phyloP scores from a whole-genome alignment of 2,888 invertebrate genomes.

The Rhodophaea formosa region DNA sequence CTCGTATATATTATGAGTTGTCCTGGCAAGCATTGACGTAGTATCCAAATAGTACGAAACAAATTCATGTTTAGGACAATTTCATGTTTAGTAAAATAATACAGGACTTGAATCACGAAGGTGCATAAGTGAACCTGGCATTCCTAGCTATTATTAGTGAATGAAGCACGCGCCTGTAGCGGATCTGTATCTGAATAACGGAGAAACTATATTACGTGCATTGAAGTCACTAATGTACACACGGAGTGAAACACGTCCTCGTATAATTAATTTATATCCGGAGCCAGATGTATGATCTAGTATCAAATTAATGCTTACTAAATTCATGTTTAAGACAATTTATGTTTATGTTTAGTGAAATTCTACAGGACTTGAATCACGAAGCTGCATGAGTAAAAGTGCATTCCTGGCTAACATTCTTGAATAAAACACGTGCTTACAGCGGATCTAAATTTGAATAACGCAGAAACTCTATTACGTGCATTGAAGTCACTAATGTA shows the following conservation, averaged over 20 bases:
- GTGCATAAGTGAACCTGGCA: too few relatives aligned
- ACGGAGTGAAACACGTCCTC: constrained; percentile 4
- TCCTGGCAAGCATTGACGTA: too few relatives aligned
- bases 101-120: background rate
- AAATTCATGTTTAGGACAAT: too few relatives aligned
- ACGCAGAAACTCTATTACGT: constrained; percentile 17
- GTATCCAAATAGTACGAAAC: too few relatives aligned
- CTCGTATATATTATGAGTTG: background rate
- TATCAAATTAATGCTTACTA: too few relatives aligned
- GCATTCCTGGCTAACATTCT: constrained; percentile 23
- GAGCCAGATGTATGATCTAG: too few relatives aligned
- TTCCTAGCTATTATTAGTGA: constrained; percentile 24
- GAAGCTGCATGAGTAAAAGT: too few relatives aligned
- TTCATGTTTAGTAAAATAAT: too few relatives aligned
- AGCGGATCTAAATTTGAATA: constrained; percentile 28
- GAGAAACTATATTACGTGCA: constrained; percentile 15
- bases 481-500: constrained; percentile 12
- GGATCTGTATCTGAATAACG: constrained; percentile 29
- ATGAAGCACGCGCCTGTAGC: constrained; percentile 20
- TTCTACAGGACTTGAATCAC: background rate
- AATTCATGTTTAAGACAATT: too few relatives aligned
- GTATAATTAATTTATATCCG: too few relatives aligned
- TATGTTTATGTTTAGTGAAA: too few relatives aligned
- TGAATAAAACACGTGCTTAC: constrained; percentile 22
- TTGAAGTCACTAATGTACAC: constrained; percentile 8